Base-by-base conservation (phyloP, 2,113 vertebrate species). In the Oncorhynchus gorbuscha region DNA sequence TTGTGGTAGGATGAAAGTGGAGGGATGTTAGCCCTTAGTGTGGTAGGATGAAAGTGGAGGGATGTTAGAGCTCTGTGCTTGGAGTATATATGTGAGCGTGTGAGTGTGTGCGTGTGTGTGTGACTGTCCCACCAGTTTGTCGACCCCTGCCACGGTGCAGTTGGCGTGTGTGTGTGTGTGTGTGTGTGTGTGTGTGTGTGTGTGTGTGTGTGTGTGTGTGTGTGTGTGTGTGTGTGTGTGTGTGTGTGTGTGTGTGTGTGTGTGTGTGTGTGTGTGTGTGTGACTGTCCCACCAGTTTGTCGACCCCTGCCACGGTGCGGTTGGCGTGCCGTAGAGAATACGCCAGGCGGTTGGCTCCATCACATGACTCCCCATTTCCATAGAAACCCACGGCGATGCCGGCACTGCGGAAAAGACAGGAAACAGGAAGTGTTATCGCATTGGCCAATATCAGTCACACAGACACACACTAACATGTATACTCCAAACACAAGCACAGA, bases 331-430 rank as follows among this genome's bases (percentile, higher is more conserved):
- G 95, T 5, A 98, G 94, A 0, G 97, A 98, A 86, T 98, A 98
- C 0, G 96, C 96, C 84, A 96, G 79, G 71, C 96, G 94, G 79
- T 92, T 95, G 69, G 97, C 90, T 75, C 97, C 97, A 0, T 98
- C 97, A 0, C 96, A 97, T 3, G 96, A 97, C 89, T 98, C 97
- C 22, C 96, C 97, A 28, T 98, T 98, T 79, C 97, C 97, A 3
- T 98, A 98, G 94, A 98, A 98, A 11, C 97, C 97, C 26, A 98
- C 96, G 0, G 97, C 96, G 61, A 98, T 98, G 67, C 97, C 97
- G 70, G 97, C 97, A 14, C 97, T 98, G 83, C 7, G 39, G 85
- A 2, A 7, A 24, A 75, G 76, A 72, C 59, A 84, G 65, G 79
- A 26, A 76, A 71, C 8, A 80, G 74, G 1, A 70, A 22, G 39